A percentile compares a stretch with the other conserved stretches of the same genome.
Conservation (phyloP, 2,888 invertebrate genomes). For the Portevinia maculata region DNA sequence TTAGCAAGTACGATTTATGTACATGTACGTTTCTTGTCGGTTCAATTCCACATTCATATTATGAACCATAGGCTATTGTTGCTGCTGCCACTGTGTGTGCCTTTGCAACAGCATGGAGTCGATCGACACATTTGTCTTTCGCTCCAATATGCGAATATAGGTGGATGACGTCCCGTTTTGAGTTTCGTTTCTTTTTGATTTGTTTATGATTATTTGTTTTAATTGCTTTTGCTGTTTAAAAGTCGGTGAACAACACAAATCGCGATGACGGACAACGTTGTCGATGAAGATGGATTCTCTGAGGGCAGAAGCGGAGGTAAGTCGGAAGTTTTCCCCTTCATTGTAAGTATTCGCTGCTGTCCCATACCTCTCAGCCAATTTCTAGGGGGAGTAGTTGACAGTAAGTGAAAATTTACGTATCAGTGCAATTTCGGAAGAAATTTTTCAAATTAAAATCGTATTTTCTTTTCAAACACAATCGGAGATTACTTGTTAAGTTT, state of each 20-base stretch:
- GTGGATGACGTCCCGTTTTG: conserved; percentile 69
- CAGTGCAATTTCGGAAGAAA: conserved; percentile 48
- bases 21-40: conserved; percentile 15
- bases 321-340: conserved; percentile 50
- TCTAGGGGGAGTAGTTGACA: conserved; percentile 48
- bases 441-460: conserved; percentile 17
- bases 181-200: conserved; percentile 56
- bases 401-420: conserved; percentile 56
- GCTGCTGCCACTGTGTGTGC: conserved; percentile 19
- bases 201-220: conserved; percentile 63
- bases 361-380: conserved; percentile 51
- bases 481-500: background rate
- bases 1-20: conserved; percentile 31
- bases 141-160: conserved; percentile 67
- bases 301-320: conserved; percentile 15
- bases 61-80: conserved; percentile 48
- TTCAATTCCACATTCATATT: conserved; percentile 68
- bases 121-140: conserved; percentile 63
- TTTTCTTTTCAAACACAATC: conserved; percentile 22
- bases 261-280: conserved; percentile 54
- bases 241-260: conserved; percentile 55
- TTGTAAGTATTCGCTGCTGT: conserved; percentile 54
- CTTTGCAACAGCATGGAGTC: conserved; percentile 12
- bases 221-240: conserved; percentile 69
- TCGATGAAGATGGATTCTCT: conserved; percentile 43